Evolutionary conservation across 2,113 vertebrate genomes (phyloP), one percentile per base, ranked within the genome.

Genomic region (Lycaon pictus): DNA sequence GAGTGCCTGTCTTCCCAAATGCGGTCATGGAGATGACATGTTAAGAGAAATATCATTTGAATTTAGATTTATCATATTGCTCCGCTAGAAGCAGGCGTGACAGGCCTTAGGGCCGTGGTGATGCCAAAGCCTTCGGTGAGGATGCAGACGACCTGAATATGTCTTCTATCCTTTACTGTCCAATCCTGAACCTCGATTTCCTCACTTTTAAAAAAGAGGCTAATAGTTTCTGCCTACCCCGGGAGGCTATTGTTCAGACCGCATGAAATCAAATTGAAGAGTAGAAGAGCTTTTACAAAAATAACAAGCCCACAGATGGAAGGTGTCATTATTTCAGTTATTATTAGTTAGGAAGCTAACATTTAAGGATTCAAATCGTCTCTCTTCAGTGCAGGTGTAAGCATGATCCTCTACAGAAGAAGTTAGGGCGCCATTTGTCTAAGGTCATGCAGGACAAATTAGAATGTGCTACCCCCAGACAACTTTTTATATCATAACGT

Each of bases 311-410:
- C 82, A 55, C 10, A n/a, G 32, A 74, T 76, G 7, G 76, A 85
- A 90, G 89, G n/a, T 85, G 12, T 43, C 32, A 56, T 87, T 63
- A 71, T 58, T 88, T 95, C 22, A 90, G 16, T 43, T 80, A 58
- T 92, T 80, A 80, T 55, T 84, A 93, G 93, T 86, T 79, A 80
- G 84, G 48, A 93, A 72, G 27, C 25, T 37, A 90, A 90, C 35
- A 82, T 85, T 90, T 92, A 90, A 80, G 76, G 56, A 91, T 83
- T 77, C 12, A 95, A 96, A 62, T 91, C 25, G 1, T 80, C 29
- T 0, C 11, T 91, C 56, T 17, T 92, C 65, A 67, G 1, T 69
- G 27, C 53, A 92, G 32, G 51, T 55, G 0, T 65, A 62, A 95
- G 35, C 43, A 71, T 48, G 43, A 56, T 88, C 88, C 43, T 83